These are phyloP conservation scores for Podocnemis expansa DNA, from an alignment of 2,113 vertebrate genomes.

Conservation along the genomic window DNA sequence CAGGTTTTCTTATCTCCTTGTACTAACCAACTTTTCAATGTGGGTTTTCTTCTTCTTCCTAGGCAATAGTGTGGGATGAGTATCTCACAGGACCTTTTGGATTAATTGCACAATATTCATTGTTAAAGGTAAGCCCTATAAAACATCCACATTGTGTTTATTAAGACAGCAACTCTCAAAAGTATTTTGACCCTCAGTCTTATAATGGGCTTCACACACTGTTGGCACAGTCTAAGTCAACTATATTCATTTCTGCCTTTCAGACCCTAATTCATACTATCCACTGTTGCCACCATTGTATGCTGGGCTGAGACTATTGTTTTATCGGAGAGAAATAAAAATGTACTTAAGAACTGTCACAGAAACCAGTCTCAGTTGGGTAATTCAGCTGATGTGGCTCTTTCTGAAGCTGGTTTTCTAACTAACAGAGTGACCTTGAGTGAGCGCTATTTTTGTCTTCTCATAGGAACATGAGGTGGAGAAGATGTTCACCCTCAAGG, in stretches of 20 bases:
- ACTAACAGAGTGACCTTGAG: accelerated
- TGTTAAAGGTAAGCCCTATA: constrained; percentile 86
- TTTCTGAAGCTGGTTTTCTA: background rate
- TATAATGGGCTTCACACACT: background rate
- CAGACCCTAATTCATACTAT: background rate
- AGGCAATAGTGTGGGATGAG: constrained; percentile 99
- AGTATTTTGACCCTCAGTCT: background rate
- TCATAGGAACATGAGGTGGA: constrained; percentile 98
- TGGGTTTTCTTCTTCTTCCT: background rate
- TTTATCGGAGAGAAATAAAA: background rate
- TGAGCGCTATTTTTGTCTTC: background rate
- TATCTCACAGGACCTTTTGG: constrained; percentile 97
- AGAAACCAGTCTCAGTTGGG: background rate
- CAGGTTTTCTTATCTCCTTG: background rate
- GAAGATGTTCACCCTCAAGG: constrained; percentile 98
- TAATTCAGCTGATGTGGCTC: too few species aligned
- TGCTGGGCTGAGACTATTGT: background rate
- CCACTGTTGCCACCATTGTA: background rate
- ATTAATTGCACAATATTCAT: constrained; percentile 95
- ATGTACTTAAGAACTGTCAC: background rate
- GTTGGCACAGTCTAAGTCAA: background rate
- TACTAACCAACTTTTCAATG: background rate
- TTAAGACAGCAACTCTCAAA: background rate
- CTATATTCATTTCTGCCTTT: background rate
- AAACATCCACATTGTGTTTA: background rate